These are phyloP conservation scores for Hemicrepidius hirtus DNA, from an alignment of 2,888 invertebrate species.

Conservation along the genomic window DNA sequence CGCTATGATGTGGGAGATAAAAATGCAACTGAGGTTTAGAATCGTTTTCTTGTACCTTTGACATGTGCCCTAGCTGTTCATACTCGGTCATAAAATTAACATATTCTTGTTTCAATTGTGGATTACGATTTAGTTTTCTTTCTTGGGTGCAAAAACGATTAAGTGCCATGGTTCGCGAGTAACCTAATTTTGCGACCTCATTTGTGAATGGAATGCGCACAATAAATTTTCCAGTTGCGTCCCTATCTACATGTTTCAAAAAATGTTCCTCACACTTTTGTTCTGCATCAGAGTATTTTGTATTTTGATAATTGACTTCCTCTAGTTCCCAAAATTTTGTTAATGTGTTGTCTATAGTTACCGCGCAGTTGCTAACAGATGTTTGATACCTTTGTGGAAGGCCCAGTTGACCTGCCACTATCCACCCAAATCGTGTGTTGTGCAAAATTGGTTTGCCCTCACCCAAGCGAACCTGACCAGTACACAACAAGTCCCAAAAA, in stretches of 20 bases:
- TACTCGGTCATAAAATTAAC: slow-evolving; percentile 39
- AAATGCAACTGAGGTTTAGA: background rate
- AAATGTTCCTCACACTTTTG: slow-evolving; percentile 57
- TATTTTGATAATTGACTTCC: slow-evolving; percentile 45
- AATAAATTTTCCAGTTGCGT: slow-evolving; percentile 55
- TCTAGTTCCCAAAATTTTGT: slow-evolving; percentile 61
- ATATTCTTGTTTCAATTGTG: slow-evolving; percentile 47
- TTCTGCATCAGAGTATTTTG: slow-evolving; percentile 35
- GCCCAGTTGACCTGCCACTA: slow-evolving; percentile 22
- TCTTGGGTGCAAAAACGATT: slow-evolving; percentile 53
- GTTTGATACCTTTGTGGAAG: background rate
- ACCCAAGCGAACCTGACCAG: slow-evolving; percentile 35
- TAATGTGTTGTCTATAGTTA: slow-evolving; percentile 16
- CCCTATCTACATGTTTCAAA: slow-evolving; percentile 49
- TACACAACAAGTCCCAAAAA: slow-evolving; percentile 32
- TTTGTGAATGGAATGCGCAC: slow-evolving; percentile 57
- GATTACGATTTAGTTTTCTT: slow-evolving; percentile 48
- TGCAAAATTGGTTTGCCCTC: slow-evolving; percentile 27
- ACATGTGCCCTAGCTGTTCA: slow-evolving; percentile 27
- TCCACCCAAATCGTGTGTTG: slow-evolving; percentile 45
- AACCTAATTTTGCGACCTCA: slow-evolving; percentile 45
- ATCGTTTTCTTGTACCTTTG: background rate
- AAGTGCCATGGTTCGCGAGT: slow-evolving; percentile 53
- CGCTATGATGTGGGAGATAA: slow-evolving; percentile 63
- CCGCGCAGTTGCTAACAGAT: background rate